phyloP scores from a whole-genome alignment of 1,140 invertebrate species.

The Ceratoteleas bidentatus region DNA sequence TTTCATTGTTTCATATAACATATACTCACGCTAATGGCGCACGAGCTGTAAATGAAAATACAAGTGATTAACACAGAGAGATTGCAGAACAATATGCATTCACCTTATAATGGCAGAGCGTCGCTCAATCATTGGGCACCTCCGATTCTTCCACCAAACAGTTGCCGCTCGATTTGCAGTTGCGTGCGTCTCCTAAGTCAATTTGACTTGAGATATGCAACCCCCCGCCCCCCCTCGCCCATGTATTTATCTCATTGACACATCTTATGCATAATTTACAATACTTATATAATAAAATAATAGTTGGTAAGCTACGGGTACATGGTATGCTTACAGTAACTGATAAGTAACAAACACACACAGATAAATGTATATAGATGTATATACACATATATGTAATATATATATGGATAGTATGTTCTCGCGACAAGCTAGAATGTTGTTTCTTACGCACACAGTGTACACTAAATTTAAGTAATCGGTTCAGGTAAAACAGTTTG shows the following conservation, averaged over 20 bases:
- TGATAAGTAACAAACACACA: constrained; percentile 74
- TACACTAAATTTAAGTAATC: constrained; percentile 69
- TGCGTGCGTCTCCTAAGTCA: constrained; percentile 78
- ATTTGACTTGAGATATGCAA: constrained; percentile 71
- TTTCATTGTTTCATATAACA: constrained; percentile 66
- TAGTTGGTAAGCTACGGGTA: constrained; percentile 72
- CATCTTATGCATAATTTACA: constrained; percentile 80
- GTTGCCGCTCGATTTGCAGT: constrained; percentile 69
- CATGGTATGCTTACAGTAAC: constrained; percentile 78
- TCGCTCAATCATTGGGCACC: constrained; percentile 75
- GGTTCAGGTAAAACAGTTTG: constrained; percentile 62
- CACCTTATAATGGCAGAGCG: constrained; percentile 77
- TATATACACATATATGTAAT: constrained; percentile 39
- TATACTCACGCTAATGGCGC: constrained; percentile 79
- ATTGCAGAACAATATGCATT: constrained; percentile 82
- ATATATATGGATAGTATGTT: constrained; percentile 53
- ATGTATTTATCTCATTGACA: constrained; percentile 69
- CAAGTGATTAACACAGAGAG: constrained; percentile 80
- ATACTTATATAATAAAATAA: constrained; percentile 74
- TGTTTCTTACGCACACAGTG: constrained; percentile 74
- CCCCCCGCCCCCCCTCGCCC: constrained; percentile 65
- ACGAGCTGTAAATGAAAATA: constrained; percentile 80
- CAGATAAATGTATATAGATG: constrained; percentile 66
- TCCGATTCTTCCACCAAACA: constrained; percentile 75
- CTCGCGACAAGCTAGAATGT: constrained; percentile 73